Evolutionary conservation across 2,113 vertebrate genomes (phyloP).

Genomic region (Percina caprodes): DNA sequence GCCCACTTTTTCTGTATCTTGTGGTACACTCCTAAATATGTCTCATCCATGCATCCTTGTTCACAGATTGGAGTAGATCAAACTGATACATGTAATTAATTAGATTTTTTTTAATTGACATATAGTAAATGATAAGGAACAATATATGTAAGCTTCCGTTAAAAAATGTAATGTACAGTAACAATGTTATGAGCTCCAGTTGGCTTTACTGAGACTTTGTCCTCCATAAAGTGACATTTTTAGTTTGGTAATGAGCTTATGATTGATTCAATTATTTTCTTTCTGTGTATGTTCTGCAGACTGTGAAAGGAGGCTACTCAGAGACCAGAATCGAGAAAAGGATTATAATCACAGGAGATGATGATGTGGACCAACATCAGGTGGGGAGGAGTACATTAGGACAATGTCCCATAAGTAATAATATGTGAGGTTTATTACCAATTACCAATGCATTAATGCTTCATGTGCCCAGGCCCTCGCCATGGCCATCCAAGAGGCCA

Average conservation of each 20-base stretch:
- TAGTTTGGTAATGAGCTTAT: not conserved
- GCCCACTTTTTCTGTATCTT: constrained; percentile 12
- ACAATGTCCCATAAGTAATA: not conserved
- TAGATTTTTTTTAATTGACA: not conserved
- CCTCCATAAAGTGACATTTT: not conserved
- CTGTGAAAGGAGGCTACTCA: constrained; percentile 98
- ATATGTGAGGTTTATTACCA: not conserved
- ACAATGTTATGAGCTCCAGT: not conserved
- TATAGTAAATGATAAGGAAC: not conserved
- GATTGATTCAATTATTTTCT: not conserved
- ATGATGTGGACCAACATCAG: constrained; percentile 99
- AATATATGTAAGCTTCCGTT: not conserved
- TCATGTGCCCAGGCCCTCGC: constrained; percentile 88
- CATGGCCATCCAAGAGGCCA: constrained; percentile 98
- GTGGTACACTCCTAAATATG: not conserved
- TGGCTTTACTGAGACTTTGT: not conserved
- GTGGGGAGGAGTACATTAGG: constrained; percentile 73
- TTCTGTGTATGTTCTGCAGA: constrained; percentile 79
- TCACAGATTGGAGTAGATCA: not conserved
- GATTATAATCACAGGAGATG: constrained; percentile 98
- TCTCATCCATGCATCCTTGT: not conserved
- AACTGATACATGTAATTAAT: not conserved
- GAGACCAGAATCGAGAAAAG: constrained; percentile 99
- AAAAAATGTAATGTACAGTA: not conserved
- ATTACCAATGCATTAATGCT: not conserved